Conservation (phyloP, 2,797 vertebrate genomes). For the Rousettus madagascariensis region DNA sequence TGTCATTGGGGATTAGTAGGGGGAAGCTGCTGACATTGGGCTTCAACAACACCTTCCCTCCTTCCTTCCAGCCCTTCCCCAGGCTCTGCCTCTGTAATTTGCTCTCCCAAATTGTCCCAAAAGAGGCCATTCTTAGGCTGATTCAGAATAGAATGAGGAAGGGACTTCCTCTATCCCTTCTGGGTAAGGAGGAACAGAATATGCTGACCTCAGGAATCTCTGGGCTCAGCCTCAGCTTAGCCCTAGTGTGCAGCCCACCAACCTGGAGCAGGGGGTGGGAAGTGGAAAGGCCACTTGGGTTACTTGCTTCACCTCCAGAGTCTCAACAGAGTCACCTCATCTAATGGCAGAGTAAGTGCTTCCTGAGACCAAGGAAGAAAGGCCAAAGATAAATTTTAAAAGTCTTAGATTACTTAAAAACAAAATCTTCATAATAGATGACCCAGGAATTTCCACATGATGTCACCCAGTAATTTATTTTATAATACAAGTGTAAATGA, state of each 20-base stretch:
- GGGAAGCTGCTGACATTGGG: background rate
- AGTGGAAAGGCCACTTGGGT: background rate
- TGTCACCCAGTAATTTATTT: background rate
- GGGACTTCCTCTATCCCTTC: background rate
- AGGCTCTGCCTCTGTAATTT: background rate
- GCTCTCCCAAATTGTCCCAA: background rate
- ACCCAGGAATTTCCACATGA: background rate
- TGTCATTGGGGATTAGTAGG: background rate
- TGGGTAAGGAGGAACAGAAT: background rate
- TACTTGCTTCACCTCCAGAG: background rate
- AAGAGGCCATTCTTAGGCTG: background rate
- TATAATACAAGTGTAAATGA: background rate
- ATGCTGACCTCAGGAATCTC: background rate
- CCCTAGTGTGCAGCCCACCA: background rate
- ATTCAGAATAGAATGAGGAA: background rate
- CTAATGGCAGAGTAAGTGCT: background rate
- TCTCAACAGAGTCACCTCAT: background rate
- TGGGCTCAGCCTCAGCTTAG: background rate
- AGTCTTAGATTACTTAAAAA: background rate
- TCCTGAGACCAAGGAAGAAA: background rate
- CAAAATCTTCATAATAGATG: conserved; percentile 32
- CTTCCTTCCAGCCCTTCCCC: background rate
- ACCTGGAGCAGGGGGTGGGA: too few species aligned
- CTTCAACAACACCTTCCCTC: background rate
- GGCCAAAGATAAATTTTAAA: background rate